Percentiles rank a stretch among this genome's conserved stretches.
phyloP scores from a whole-genome alignment of 2,888 invertebrate genomes.

The Microdon myrmicae region DNA sequence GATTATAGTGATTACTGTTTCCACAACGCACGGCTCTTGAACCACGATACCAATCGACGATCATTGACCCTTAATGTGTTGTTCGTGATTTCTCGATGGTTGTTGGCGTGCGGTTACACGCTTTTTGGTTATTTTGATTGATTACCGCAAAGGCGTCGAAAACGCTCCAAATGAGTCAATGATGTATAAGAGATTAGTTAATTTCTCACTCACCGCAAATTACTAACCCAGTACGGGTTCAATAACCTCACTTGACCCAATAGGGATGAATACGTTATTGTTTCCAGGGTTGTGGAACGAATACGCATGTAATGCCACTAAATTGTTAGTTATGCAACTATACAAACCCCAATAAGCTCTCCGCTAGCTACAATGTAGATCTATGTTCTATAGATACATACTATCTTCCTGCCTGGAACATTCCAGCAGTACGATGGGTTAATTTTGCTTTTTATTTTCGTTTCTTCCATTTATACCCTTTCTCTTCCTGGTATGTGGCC shows the following conservation, averaged over 20 bases:
- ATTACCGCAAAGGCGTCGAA: constrained; percentile 37
- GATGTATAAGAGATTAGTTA: background rate
- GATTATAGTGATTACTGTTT: constrained; percentile 7
- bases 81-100: constrained; percentile 16
- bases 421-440: too few species aligned
- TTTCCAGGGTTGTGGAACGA: constrained; percentile 25
- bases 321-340: constrained; percentile 8
- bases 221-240: constrained; percentile 31
- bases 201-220: constrained; percentile 12
- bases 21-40: constrained; percentile 31
- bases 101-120: constrained; percentile 2
- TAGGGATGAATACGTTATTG: constrained; percentile 14
- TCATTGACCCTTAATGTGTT: constrained; percentile 45
- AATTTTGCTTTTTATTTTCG: constrained; percentile 11
- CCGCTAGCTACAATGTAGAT: too few species aligned
- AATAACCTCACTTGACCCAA: constrained; percentile 32
- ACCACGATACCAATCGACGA: constrained; percentile 50
- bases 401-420: too few species aligned
- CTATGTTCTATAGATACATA: too few species aligned
- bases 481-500: background rate
- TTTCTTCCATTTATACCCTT: constrained; percentile 1
- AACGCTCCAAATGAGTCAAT: constrained; percentile 32
- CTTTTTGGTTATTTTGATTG: constrained; percentile 25
- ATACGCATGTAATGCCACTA: too few species aligned
- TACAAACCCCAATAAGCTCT: constrained; percentile 12